Conservation (phyloP, 2,888 invertebrate genomes). For the Cantharis lateralis region DNA sequence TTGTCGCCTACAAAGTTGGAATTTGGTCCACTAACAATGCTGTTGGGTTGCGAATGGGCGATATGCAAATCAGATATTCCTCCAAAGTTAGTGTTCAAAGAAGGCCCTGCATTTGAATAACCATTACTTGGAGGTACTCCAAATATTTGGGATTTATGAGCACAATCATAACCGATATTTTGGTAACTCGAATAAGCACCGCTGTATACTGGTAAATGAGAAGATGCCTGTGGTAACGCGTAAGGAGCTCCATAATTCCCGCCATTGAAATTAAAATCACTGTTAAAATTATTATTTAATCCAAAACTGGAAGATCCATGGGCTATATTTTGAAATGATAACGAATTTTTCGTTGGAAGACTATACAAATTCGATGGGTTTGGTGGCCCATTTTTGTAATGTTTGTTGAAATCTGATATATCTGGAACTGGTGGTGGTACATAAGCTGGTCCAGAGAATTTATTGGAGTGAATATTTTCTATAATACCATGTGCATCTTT, state of each 20-base stretch:
- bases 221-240: slow-evolving; percentile 37
- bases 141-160: slow-evolving; percentile 49
- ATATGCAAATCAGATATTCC: slow-evolving; percentile 54
- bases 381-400: slow-evolving; percentile 55
- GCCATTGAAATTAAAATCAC: slow-evolving; percentile 33
- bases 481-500: slow-evolving; percentile 65
- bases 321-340: slow-evolving; percentile 57
- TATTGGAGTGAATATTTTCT: slow-evolving; percentile 55
- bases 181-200: slow-evolving; percentile 18
- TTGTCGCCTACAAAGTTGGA: slow-evolving; percentile 35
- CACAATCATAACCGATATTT: slow-evolving; percentile 46
- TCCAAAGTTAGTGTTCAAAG: slow-evolving; percentile 59
- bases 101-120: slow-evolving; percentile 61
- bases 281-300: slow-evolving; percentile 29
- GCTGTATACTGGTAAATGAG: slow-evolving; percentile 4
- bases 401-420: slow-evolving; percentile 34
- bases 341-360: slow-evolving; percentile 57
- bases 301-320: slow-evolving; percentile 44
- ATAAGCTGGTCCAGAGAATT: slow-evolving; percentile 57
- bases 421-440: slow-evolving; percentile 69
- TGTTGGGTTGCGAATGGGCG: slow-evolving; percentile 47
- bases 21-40: slow-evolving; percentile 37
- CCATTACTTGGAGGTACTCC: slow-evolving; percentile 58
- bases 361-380: slow-evolving; percentile 61
- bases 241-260: slow-evolving; percentile 52